Conservation (phyloP, 2,888 invertebrate species). For the Drosophila yooni region DNA sequence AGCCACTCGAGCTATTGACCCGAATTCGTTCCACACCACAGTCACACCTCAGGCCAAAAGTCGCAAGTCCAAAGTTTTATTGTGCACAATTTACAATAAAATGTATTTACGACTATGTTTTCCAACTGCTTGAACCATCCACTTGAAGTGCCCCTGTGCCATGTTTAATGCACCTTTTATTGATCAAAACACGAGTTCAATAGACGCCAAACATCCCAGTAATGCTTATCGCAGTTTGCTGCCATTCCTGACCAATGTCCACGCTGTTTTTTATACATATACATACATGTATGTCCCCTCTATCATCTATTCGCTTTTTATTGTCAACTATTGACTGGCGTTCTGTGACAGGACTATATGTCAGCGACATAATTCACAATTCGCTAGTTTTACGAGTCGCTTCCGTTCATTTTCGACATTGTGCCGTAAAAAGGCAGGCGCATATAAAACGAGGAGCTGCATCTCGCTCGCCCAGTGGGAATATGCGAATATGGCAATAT, state of each 20-base stretch:
- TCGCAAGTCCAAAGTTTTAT: conserved; percentile 41
- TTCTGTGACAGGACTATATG: conserved; percentile 68
- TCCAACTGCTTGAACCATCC: conserved; percentile 58
- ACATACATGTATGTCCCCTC: conserved; percentile 18
- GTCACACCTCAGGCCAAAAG: conserved; percentile 33
- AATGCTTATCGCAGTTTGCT: conserved; percentile 8
- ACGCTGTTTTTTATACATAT: conserved; percentile 29
- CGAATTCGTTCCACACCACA: conserved; percentile 8
- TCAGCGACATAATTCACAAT: conserved; percentile 83
- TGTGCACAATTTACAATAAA: conserved; percentile 74
- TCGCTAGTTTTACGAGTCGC: conserved; percentile 84
- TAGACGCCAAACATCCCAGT: conserved; percentile 48
- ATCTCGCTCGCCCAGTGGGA: conserved; percentile 28
- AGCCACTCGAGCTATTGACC: conserved; percentile 47
- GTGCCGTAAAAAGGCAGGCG: conserved; percentile 70
- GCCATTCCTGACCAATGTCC: conserved; percentile 42
- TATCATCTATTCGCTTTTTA: conserved; percentile 50
- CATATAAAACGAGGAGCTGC: conserved; percentile 52
- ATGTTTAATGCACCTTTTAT: conserved; percentile 79
- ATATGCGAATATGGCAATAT: conserved; percentile 43
- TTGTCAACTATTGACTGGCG: conserved; percentile 76
- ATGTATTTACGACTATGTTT: conserved; percentile 78
- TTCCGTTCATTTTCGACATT: conserved; percentile 79
- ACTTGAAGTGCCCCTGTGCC: conserved; percentile 43
- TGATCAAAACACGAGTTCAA: conserved; percentile 75